phyloP scores from a whole-genome alignment of 2,113 vertebrate genomes.

The Trichechus manatus region DNA sequence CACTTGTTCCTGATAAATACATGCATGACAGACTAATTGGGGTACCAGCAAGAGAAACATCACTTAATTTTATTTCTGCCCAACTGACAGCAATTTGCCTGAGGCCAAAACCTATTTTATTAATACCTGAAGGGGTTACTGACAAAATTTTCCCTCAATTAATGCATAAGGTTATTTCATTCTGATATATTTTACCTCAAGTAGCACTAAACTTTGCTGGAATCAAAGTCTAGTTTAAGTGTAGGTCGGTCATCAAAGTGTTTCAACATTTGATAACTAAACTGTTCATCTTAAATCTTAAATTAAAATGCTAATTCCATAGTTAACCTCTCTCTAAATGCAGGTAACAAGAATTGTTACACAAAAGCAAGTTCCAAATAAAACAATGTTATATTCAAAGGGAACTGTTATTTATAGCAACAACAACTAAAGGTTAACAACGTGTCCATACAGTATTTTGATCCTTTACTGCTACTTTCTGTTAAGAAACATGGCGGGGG shows the following conservation, averaged over 20 bases:
- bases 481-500: not conserved
- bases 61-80: not conserved
- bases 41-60: not conserved
- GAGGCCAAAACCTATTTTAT: not conserved
- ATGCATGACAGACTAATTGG: not conserved
- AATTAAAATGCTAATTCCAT: not conserved
- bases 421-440: conserved; percentile 8
- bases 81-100: not conserved
- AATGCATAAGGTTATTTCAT: not conserved
- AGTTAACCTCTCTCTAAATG: not conserved
- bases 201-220: not conserved
- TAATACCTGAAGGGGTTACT: not conserved
- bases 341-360: not conserved
- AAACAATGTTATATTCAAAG: conserved; percentile 43
- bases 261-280: not conserved
- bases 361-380: not conserved
- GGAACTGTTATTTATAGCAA: conserved; percentile 29
- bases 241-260: not conserved
- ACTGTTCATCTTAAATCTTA: not conserved
- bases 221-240: not conserved
- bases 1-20: not conserved
- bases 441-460: not conserved
- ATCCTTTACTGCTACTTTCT: conserved; percentile 39
- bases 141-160: conserved; percentile 9
- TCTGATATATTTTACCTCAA: not conserved